These are phyloP conservation scores for Pelobates fuscus DNA, from an alignment of 2,113 vertebrate species.

Conservation along the genomic window DNA sequence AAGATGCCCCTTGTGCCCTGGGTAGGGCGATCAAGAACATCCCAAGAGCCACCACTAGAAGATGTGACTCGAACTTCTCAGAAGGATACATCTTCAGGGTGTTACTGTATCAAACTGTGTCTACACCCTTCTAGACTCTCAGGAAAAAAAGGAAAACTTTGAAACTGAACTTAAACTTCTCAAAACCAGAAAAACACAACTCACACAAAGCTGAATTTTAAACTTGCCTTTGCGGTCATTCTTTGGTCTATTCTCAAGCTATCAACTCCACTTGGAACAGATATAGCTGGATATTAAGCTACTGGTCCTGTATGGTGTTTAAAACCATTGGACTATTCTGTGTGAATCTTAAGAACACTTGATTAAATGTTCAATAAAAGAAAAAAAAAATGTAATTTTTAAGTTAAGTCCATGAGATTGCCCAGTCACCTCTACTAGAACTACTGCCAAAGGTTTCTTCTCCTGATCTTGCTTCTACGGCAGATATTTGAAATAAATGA, in stretches of 20 bases:
- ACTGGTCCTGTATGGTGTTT: no score
- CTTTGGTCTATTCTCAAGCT: no score
- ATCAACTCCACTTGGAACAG: no score
- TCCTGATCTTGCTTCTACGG: constrained; percentile 26
- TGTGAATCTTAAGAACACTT: no score
- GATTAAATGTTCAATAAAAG: no score
- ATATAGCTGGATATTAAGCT: no score
- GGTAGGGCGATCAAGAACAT: constrained; percentile 66
- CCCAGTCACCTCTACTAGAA: constrained; percentile 10
- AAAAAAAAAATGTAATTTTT: constrained; percentile 6
- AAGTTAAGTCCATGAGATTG: constrained; percentile 17
- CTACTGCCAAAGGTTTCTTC: constrained; percentile 32
- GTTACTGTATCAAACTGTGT: not conserved
- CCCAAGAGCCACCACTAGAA: constrained; percentile 61
- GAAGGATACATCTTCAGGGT: constrained; percentile 18
- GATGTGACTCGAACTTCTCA: constrained; percentile 29
- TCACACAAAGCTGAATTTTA: no score
- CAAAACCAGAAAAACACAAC: no score
- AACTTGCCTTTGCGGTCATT: no score
- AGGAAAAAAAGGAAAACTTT: not conserved
- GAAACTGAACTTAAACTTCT: no score
- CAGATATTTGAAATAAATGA: constrained; percentile 27
- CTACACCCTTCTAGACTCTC: not conserved
- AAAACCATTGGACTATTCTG: no score
- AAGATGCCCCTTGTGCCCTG: constrained; percentile 71